Percentiles rank a stretch among this genome's conserved stretches.
Evolutionary conservation across 92 coral and sea anemone genomes (phyloP).

Genomic region (Ricordea florida): DNA sequence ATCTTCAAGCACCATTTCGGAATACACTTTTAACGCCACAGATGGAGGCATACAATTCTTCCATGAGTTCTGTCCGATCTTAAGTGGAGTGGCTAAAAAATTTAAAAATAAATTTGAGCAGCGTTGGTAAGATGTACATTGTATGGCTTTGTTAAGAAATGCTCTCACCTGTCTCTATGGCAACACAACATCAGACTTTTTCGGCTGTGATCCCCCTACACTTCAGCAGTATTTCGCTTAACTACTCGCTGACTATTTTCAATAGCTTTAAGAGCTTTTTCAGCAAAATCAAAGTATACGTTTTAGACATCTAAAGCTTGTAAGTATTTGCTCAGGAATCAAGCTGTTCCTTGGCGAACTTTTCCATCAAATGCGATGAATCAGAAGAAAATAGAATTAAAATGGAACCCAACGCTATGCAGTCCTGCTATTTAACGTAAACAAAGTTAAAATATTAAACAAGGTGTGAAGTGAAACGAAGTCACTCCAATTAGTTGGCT

Average conservation of each 20-base stretch:
- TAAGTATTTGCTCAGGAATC: background rate
- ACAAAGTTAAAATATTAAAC: no score
- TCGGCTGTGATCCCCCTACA: background rate
- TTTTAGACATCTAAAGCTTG: background rate
- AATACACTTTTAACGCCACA: background rate
- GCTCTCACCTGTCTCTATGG: background rate
- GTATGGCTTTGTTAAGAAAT: background rate
- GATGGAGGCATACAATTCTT: slow-evolving; percentile 2
- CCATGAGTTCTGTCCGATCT: slow-evolving; percentile 3
- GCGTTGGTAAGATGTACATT: background rate
- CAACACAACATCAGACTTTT: background rate
- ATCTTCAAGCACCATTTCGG: slow-evolving; percentile 3
- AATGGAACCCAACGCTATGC: background rate
- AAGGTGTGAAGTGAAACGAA: no score
- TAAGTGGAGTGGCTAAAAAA: background rate
- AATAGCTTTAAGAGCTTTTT: background rate
- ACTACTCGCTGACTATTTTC: background rate
- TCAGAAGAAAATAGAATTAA: background rate
- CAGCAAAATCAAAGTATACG: background rate
- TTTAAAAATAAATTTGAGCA: background rate
- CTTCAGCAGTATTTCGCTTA: background rate
- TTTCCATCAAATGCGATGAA: no score
- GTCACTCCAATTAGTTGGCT: no score
- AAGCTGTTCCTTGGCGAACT: background rate
- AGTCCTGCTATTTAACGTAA: background rate